These are phyloP conservation scores for Crax fasciolata DNA, from an alignment of 2,797 vertebrate species.

Conservation along the genomic window DNA sequence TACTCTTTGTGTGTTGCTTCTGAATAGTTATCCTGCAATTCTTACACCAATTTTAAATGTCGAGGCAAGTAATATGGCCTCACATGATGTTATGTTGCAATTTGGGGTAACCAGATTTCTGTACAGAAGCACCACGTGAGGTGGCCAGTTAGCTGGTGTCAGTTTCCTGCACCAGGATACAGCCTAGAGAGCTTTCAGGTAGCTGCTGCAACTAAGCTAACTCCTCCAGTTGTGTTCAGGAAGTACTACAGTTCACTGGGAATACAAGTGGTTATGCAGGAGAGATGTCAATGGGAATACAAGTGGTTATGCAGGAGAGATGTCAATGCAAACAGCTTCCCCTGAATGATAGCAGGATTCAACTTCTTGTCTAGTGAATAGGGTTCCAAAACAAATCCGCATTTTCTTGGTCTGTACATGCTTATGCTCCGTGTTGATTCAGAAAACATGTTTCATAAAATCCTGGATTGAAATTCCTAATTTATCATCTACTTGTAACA, in stretches of 20 bases:
- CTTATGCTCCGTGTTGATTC: neutral
- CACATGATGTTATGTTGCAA: neutral
- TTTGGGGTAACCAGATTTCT: neutral
- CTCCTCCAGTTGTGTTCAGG: neutral
- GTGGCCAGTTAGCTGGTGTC: neutral
- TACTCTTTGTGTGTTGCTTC: neutral
- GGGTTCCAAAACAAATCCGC: neutral
- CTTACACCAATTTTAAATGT: neutral
- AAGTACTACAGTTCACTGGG: neutral
- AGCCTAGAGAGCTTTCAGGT: neutral
- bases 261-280: neutral
- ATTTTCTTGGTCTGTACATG: neutral
- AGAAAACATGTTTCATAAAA: conserved; percentile 48
- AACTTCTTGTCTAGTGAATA: neutral
- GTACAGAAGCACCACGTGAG: neutral
- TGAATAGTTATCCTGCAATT: neutral
- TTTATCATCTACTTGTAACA: conserved; percentile 29
- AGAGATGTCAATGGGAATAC: neutral
- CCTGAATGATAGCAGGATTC: neutral
- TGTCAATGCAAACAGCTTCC: neutral
- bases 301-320: neutral
- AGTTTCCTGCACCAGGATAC: neutral
- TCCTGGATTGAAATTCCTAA: conserved; percentile 39
- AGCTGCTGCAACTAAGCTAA: neutral
- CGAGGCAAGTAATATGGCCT: neutral